phyloP scores from a whole-genome alignment of 2,797 vertebrate species.

The Periparus ater region DNA sequence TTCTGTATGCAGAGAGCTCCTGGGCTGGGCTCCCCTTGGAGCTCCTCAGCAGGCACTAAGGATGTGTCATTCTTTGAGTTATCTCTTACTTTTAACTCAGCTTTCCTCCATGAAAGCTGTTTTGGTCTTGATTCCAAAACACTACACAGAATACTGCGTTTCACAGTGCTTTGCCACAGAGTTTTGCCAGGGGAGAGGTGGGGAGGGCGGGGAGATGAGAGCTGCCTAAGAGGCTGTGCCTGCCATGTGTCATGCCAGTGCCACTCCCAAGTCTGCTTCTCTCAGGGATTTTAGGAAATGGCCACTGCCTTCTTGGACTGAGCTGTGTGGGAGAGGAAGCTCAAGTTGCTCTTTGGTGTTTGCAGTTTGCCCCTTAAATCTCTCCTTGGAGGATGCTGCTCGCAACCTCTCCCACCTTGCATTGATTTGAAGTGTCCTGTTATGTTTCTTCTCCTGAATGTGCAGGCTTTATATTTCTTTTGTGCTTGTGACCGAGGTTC shows the following conservation, averaged over 20 bases:
- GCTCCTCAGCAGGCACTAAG: neutral
- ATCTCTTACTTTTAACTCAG: conserved; percentile 16
- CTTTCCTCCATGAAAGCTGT: conserved; percentile 10
- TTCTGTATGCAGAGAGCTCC: neutral
- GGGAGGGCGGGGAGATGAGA: neutral
- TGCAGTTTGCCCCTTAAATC: neutral
- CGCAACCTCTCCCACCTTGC: accelerated
- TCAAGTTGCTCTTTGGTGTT: neutral
- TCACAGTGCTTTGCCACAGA: neutral
- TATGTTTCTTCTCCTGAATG: neutral
- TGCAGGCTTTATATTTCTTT: neutral
- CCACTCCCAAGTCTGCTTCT: neutral
- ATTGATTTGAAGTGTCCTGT: neutral
- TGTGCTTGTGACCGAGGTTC: neutral
- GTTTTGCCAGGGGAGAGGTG: neutral
- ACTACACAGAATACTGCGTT: neutral
- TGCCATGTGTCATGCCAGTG: neutral
- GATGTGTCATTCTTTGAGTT: conserved; percentile 30
- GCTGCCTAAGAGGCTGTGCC: neutral
- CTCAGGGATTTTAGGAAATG: neutral
- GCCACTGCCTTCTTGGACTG: neutral
- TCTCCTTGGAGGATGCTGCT: neutral
- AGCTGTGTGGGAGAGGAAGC: neutral
- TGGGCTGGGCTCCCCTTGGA: conserved; percentile 7
- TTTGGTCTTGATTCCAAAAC: neutral